Percentiles rank a stretch among this genome's conserved stretches.
Evolutionary conservation across 2,113 vertebrate species (phyloP).

Genomic region (Nothocercus julius): DNA sequence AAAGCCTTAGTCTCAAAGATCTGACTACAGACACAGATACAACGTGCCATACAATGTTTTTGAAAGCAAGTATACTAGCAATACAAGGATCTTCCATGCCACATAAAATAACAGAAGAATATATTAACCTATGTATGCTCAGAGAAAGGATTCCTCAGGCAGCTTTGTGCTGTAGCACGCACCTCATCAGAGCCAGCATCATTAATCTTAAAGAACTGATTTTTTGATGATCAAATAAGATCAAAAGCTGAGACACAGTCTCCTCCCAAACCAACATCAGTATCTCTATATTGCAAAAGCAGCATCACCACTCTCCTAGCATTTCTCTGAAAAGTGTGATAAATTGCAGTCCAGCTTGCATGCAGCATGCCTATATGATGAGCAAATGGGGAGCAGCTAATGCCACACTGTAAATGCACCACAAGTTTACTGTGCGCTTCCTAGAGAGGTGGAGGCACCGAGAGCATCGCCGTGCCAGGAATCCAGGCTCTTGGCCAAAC

Average conservation of each 20-base stretch:
- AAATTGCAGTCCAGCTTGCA: not conserved
- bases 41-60: not conserved
- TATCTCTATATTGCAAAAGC: not conserved
- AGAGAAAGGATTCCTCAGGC: not conserved
- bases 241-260: not conserved
- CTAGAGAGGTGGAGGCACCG: not conserved
- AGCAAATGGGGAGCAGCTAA: rapidly evolving
- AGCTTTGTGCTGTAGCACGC: not conserved
- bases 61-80: not conserved
- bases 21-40: not conserved
- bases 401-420: not conserved
- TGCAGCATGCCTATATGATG: rapidly evolving
- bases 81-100: not conserved
- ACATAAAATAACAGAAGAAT: not conserved
- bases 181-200: not conserved
- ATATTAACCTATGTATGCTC: not conserved
- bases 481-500: not conserved
- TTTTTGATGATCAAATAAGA: no score
- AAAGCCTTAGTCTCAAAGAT: not conserved
- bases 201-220: not conserved
- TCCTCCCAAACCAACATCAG: not conserved
- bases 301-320: not conserved
- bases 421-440: not conserved
- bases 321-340: not conserved
- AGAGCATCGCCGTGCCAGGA: not conserved